Base-by-base conservation (phyloP, 2,113 vertebrate species). In the Butorides virescens region DNA sequence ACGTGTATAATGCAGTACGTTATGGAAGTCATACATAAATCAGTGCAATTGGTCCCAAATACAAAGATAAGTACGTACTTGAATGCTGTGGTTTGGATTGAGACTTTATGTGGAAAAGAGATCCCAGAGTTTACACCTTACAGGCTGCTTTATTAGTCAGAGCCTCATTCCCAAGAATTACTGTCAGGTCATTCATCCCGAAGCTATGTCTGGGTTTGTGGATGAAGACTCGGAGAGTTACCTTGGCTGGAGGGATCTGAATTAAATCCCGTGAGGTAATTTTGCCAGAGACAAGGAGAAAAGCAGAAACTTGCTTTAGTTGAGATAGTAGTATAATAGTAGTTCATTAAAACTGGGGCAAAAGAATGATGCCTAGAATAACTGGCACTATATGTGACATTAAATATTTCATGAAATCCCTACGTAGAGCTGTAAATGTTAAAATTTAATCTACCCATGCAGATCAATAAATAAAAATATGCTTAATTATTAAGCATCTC, bases 401-500 rank as follows among this genome's bases (percentile, higher is more conserved):
- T 77, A 81, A 95, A 94, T 92, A 90, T 77, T 94, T 95, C 21
- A 94, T 75, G 0, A 67, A 77, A 75, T 88, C 37, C 32, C 26
- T 36, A 39, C 7, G 0, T 3, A 82, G 61, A 90, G 32, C 26
- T 88, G 56, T 72, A 65, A 67, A 58, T 93, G 82, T 88, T 95
- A 82, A 93, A 94, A 88, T 96, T 93, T 77, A 77, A 92, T 83
- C 46, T 92, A 63, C 42, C 61, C 47, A 29, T 88, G 37, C 20
- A 94, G 63, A 73, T 86, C 79, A 93, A 86, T 94, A 92, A 94
- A 90, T 80, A 52, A 90, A 96, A 93, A 83, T 74, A 77, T 49
- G 47, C 63, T 96, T 95, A 94, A 90, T 97, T 95, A 95, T 96
- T 96, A 90, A 95, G 55, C 49, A 77, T 88, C 49, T 90, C 46